Percentiles rank a stretch among this genome's conserved stretches.
Conservation (phyloP, 2,888 invertebrate genomes). For the Rhogogaster chlorosoma region DNA sequence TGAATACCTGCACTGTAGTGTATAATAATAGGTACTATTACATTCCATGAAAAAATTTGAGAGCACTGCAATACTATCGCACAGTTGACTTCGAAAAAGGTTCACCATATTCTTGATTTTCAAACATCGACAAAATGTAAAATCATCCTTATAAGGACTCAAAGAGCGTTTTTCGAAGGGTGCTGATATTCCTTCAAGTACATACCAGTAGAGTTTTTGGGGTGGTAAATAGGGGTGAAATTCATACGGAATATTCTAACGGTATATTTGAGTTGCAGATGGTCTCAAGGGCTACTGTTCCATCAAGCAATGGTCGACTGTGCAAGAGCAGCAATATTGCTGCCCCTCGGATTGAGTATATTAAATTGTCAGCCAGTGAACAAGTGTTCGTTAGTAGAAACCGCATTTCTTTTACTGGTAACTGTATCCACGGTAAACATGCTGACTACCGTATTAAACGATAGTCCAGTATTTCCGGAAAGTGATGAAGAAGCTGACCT, state of each 20-base stretch:
- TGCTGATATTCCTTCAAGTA: conserved; percentile 10
- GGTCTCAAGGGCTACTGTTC: conserved; percentile 92
- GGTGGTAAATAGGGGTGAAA: neutral
- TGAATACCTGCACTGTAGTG: conserved; percentile 48
- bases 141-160: neutral
- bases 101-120: neutral
- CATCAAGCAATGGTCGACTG: conserved; percentile 93
- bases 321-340: conserved; percentile 88
- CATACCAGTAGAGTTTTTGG: conserved; percentile 28
- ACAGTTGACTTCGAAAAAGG: neutral
- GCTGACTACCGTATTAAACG: conserved; percentile 92
- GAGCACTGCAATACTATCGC: neutral
- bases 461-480: conserved; percentile 92
- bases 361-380: conserved; percentile 90
- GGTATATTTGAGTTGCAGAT: conserved; percentile 79
- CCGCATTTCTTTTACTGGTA: conserved; percentile 91
- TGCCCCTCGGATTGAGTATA: conserved; percentile 90
- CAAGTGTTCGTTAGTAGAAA: conserved; percentile 93
- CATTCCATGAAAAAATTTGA: conserved; percentile 13
- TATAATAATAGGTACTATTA: conserved; percentile 16
- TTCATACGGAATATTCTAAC: conserved; percentile 14
- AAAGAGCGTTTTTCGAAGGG: neutral
- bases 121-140: neutral
- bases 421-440: conserved; percentile 95
- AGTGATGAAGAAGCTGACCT: conserved; percentile 86